Evolutionary conservation across 2,888 invertebrate genomes (phyloP), one percentile per base, ranked within the genome.

Genomic region (Hipparchia sbordonii): DNA sequence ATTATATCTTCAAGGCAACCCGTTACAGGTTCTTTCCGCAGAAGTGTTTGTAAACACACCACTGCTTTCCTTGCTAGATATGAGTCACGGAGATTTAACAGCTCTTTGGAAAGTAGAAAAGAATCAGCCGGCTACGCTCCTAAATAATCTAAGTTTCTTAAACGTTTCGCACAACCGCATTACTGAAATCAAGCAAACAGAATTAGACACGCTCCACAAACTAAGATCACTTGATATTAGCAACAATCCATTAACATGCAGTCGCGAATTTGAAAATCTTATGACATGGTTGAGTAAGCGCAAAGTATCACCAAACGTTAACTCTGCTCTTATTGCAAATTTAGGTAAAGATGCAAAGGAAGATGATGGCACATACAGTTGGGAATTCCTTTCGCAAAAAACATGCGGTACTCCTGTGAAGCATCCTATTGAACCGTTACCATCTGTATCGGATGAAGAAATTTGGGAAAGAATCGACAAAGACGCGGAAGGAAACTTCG

Each of bases 1-100:
- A 86, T 87, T 97, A 10, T 96, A 95, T 82, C 93, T 97, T 62
- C 96, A 96, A 78, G 96, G 96, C 12, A 97, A 97, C 87, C 96
- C 96, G 0, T 90, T 97, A 73, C 94, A 94, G 76, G 94, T 94
- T 9, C 84, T 97, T 3, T 95, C 96, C 70, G 95, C 96, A 2
- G 94, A 95, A 72, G 93, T 96, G 2, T 97, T 97, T 87, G 82
- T 95, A 73, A 91, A 95, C 71, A 95, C 96, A 54, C 94, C 94
- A 6, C 90, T 94, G 77, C 91, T 97, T 45, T 94, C 94, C 48
- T 95, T 95, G 82, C 87, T 97, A 70, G 97, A 97, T 81, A 95
- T 96, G 70, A 97, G 96, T 84, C 95, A 95, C 81, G 96, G 96
- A 77, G 94, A 95, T 73, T 86, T 97, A 76, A 94, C 94, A n/a